Percentiles rank a stretch among this genome's conserved stretches.
Evolutionary conservation across 2,888 invertebrate genomes (phyloP).

Genomic region (Tetranychus truncatus): DNA sequence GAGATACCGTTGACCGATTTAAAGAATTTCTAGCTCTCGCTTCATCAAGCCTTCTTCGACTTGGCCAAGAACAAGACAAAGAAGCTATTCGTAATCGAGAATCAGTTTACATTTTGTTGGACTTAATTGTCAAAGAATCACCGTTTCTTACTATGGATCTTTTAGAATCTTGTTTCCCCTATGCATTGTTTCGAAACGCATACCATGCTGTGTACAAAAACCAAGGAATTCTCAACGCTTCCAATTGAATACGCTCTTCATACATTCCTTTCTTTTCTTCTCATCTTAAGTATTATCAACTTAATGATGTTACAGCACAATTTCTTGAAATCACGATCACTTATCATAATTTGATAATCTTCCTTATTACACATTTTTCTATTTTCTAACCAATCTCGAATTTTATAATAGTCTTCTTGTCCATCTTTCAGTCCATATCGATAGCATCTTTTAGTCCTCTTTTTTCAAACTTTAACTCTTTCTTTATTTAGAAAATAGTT

Average conservation of each 20-base stretch:
- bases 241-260: background rate
- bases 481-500: background rate
- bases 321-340: background rate
- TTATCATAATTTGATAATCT: background rate
- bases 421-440: background rate
- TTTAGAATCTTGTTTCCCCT: conserved; percentile 95
- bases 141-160: conserved; percentile 97
- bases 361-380: background rate
- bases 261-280: background rate
- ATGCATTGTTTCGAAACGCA: conserved; percentile 88
- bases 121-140: conserved; percentile 89
- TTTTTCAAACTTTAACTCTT: background rate
- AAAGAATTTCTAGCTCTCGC: conserved; percentile 79
- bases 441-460: background rate
- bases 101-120: conserved; percentile 84
- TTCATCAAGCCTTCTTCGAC: conserved; percentile 75
- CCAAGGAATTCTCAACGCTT: background rate
- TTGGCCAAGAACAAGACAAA: conserved; percentile 87
- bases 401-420: no score
- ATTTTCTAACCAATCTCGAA: background rate
- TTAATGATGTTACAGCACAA: no score
- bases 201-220: conserved; percentile 70
- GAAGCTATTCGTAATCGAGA: conserved; percentile 84
- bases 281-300: no score
- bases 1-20: conserved; percentile 90